A percentile compares a stretch with the other conserved stretches of the same genome.
phyloP scores from a whole-genome alignment of 2,113 vertebrate genomes.

The Chaetodon trifascialis region DNA sequence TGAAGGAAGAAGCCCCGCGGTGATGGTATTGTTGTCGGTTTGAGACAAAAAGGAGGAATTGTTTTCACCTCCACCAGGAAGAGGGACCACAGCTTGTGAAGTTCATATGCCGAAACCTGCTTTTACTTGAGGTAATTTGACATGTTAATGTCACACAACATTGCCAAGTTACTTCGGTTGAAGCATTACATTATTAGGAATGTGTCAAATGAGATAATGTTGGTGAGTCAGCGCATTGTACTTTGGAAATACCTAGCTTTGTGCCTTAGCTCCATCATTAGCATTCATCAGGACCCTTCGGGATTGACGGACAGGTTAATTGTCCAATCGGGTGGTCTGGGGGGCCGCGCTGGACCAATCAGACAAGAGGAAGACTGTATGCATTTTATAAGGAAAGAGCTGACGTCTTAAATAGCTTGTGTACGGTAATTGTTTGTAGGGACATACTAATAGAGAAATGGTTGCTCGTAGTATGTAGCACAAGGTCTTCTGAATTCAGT shows the following conservation, averaged over 20 bases:
- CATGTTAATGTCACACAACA: not conserved
- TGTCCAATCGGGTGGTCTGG: slow-evolving; percentile 57
- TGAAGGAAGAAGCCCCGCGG: slow-evolving; percentile 17
- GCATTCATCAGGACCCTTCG: slow-evolving; percentile 41
- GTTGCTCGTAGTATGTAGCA: not conserved
- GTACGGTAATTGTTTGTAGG: slow-evolving; percentile 7
- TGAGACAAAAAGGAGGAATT: slow-evolving; percentile 53
- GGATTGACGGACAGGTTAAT: slow-evolving; percentile 52
- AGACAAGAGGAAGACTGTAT: not conserved
- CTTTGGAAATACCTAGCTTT: slow-evolving; percentile 17
- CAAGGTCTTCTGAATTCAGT: not conserved
- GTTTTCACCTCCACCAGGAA: slow-evolving; percentile 59
- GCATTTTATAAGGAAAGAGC: slow-evolving; percentile 3
- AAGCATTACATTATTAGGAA: too few relatives aligned
- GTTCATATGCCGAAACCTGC: slow-evolving; percentile 44
- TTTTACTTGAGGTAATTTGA: slow-evolving; percentile 58
- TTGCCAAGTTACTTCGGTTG: fast-evolving
- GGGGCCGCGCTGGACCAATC: slow-evolving; percentile 49
- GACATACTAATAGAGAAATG: not conserved
- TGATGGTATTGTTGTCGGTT: slow-evolving; percentile 32
- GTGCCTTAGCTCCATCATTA: slow-evolving; percentile 25
- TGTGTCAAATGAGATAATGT: not conserved
- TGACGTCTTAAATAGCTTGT: not conserved
- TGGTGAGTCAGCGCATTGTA: slow-evolving; percentile 25
- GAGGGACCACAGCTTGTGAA: slow-evolving; percentile 52